Conservation (phyloP, 2,888 invertebrate genomes). For the Aquatica leii region DNA sequence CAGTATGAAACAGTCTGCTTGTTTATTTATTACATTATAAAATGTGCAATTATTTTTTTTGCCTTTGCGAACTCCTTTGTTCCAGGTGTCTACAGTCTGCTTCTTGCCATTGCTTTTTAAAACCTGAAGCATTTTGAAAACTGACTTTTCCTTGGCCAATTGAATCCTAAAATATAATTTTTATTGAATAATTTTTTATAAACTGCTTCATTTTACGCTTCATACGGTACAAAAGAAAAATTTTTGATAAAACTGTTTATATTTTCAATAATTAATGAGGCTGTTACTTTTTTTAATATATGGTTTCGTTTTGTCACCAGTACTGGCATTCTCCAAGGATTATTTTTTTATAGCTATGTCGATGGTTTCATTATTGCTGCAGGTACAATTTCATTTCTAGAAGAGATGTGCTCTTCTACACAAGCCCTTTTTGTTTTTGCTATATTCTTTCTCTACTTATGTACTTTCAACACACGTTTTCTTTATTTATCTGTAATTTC, state of each 20-base stretch:
- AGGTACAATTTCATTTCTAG: background rate
- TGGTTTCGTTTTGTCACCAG: too few species aligned
- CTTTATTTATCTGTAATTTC: background rate
- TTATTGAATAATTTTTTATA: conserved; percentile 31
- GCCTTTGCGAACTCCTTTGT: background rate
- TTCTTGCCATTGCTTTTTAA: background rate
- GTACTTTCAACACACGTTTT: background rate
- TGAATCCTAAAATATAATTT: conserved; percentile 31
- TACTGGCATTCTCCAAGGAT: too few species aligned
- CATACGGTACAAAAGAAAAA: conserved; percentile 14
- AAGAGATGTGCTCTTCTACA: background rate
- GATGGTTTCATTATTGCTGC: background rate
- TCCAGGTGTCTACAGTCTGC: background rate
- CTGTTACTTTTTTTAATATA: too few species aligned
- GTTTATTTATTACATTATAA: too few species aligned
- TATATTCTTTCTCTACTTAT: background rate
- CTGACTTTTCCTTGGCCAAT: conserved; percentile 32
- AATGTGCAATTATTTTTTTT: too few species aligned
- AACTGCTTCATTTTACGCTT: background rate
- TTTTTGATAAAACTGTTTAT: background rate
- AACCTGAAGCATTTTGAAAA: conserved; percentile 23
- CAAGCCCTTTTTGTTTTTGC: background rate
- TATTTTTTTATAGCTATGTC: too few species aligned
- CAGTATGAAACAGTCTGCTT: too few species aligned
- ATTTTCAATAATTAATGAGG: background rate